phyloP scores from a whole-genome alignment of 2,888 invertebrate genomes.

The Aspidiotus destructor region DNA sequence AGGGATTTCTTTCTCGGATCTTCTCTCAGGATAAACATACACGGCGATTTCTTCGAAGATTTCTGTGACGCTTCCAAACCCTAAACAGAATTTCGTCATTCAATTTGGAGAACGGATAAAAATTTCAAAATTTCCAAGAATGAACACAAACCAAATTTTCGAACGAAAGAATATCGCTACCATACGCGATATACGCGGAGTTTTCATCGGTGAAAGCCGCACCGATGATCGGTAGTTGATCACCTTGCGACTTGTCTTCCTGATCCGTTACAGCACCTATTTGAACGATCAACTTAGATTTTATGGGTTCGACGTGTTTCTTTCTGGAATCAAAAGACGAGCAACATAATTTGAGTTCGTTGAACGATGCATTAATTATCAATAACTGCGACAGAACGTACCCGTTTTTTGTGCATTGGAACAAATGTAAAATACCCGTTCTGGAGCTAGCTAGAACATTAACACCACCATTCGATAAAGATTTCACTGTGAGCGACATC shows the following conservation, averaged over 20 bases:
- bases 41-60: neutral
- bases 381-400: neutral
- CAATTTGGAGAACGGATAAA: neutral
- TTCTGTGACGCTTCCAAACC: conserved; percentile 13
- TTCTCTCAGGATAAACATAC: conserved; percentile 27
- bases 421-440: conserved; percentile 28
- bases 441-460: conserved; percentile 16
- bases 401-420: conserved; percentile 25
- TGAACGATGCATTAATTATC: neutral
- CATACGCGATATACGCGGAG: conserved; percentile 21
- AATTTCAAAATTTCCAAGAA: neutral
- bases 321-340: conserved; percentile 10
- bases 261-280: conserved; percentile 22
- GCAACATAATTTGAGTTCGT: neutral
- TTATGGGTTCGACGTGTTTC: conserved; percentile 19
- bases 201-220: conserved; percentile 20
- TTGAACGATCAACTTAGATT: conserved; percentile 26
- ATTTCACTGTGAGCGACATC: conserved; percentile 12
- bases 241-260: conserved; percentile 8
- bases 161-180: conserved; percentile 23
- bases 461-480: conserved; percentile 7
- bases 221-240: conserved; percentile 25
- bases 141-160: conserved; percentile 27
- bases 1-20: conserved; percentile 25
- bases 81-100: conserved; percentile 1